Evolutionary conservation across 1,140 invertebrate genomes (phyloP), one percentile per base, ranked within the genome.

Genomic region (Carposina sasakii): DNA sequence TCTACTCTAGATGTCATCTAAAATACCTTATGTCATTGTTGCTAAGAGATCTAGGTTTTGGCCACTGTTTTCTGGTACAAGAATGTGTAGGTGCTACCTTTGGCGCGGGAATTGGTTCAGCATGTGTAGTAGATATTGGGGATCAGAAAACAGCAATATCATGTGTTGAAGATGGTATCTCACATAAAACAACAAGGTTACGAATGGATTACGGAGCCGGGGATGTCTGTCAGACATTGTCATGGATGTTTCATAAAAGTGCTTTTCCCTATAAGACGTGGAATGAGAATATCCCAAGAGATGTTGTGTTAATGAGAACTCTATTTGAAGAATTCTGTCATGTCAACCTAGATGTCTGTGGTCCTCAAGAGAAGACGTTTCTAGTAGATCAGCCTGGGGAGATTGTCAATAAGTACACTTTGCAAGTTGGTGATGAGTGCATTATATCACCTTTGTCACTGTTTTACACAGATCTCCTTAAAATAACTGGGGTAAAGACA

Each of bases 131-230:
- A 5, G 96, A 99, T 79, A 92, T 98, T 36, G 97, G 97, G 0
- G 96, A 97, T 74, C 94, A 97, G 76, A 98, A 98, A 86, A 97
- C 95, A 1, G 95, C 95, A 0, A 92, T 98, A 12, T 97, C 95
- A 9, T 99, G 97, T 86, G 95, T 98, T 2, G 96, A 98, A 85
- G 96, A 98, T 88, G 96, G 95, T 10, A 94, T 98, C 45, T 98
- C 96, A 37, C 94, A 96, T 66, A 90, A 92, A 68, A 92, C 93
- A 41, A 96, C 96, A 0, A 88, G 96, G 68, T 88, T 95, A 57
- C 59, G 81, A 49, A 88, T 97, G 85, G 93, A 96, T 56, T 97
- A 96, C 78, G 96, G 96, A 9, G 94, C 95, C 6, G 92, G 91
- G 23, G 96, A 98, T 85, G 92, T 97, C 0, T 93, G 93, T 1